phyloP scores from a whole-genome alignment of 2,797 vertebrate species.

The Mus caroli region DNA sequence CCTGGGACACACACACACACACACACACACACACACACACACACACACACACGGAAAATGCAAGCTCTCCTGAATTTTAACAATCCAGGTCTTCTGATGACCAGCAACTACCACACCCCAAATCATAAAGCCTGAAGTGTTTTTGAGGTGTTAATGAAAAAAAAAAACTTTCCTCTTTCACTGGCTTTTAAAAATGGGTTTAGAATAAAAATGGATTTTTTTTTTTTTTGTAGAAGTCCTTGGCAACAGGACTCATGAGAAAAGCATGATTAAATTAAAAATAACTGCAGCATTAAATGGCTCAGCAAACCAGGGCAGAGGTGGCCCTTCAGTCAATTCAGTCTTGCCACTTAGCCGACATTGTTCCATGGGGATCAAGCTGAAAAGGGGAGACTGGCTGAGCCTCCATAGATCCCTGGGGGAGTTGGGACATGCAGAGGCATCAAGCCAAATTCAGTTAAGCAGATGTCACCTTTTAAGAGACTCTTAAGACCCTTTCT shows the following conservation, averaged over 20 bases:
- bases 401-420: background rate
- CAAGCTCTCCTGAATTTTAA: conserved; percentile 36
- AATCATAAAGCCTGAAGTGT: conserved; percentile 11
- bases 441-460: background rate
- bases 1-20: background rate
- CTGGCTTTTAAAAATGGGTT: conserved; percentile 35
- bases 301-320: background rate
- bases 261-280: conserved; percentile 18
- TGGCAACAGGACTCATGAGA: conserved; percentile 3
- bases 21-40: background rate
- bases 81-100: background rate
- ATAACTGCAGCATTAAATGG: conserved; percentile 19
- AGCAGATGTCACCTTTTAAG: background rate
- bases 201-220: conserved; percentile 18
- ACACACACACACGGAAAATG: background rate
- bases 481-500: background rate
- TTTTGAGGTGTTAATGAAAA: conserved; percentile 27
- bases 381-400: background rate
- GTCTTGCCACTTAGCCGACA: background rate
- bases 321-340: conserved; percentile 1
- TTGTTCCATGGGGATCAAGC: conserved; percentile 3
- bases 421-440: background rate
- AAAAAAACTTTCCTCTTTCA: background rate
- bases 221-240: background rate
- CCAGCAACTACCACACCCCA: background rate